A percentile compares a stretch with the other conserved stretches of the same genome.
phyloP scores from a whole-genome alignment of 2,888 invertebrate species.

The Ophion slaviceki region DNA sequence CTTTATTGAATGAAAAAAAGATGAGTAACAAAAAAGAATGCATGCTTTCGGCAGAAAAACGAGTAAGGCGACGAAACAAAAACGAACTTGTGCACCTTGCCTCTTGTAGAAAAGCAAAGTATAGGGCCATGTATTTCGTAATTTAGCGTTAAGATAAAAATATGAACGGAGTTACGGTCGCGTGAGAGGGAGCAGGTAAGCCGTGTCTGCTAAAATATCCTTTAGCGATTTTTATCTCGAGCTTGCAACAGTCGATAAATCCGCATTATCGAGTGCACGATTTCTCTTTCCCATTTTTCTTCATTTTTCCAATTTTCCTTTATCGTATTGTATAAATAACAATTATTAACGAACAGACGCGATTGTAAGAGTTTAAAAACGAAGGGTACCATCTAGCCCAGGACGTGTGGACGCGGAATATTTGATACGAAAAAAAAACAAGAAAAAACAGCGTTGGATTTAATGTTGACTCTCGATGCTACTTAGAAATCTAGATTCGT shows the following conservation, averaged over 20 bases:
- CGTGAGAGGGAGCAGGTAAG: conserved; percentile 4
- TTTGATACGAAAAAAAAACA: conserved; percentile 31
- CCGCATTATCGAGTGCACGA: conserved; percentile 6
- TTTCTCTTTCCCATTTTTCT: conserved; percentile 6
- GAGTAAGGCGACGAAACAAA: conserved; percentile 47
- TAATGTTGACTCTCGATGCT: conserved; percentile 54
- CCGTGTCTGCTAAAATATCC: conserved; percentile 7
- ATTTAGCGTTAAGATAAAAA: conserved; percentile 71
- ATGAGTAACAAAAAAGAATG: conserved; percentile 12
- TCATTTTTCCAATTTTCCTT: conserved; percentile 2
- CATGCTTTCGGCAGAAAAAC: conserved; percentile 55
- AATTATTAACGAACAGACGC: conserved; percentile 74
- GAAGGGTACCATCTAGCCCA: conserved; percentile 17
- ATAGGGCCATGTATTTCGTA: conserved; percentile 81
- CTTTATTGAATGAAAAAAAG: conserved; percentile 25
- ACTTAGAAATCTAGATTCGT: conserved; percentile 77
- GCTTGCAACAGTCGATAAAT: conserved; percentile 34
- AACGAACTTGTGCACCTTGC: conserved; percentile 70
- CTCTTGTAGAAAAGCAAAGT: conserved; percentile 71
- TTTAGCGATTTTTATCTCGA: conserved; percentile 38
- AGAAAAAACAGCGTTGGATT: conserved; percentile 43
- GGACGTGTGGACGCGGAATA: conserved; percentile 66
- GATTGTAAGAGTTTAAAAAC: conserved; percentile 70
- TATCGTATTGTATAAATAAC: conserved; percentile 70
- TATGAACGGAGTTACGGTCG: conserved; percentile 53